Base-by-base conservation (phyloP, 1,140 invertebrate genomes). In the Plodia interpunctella region DNA sequence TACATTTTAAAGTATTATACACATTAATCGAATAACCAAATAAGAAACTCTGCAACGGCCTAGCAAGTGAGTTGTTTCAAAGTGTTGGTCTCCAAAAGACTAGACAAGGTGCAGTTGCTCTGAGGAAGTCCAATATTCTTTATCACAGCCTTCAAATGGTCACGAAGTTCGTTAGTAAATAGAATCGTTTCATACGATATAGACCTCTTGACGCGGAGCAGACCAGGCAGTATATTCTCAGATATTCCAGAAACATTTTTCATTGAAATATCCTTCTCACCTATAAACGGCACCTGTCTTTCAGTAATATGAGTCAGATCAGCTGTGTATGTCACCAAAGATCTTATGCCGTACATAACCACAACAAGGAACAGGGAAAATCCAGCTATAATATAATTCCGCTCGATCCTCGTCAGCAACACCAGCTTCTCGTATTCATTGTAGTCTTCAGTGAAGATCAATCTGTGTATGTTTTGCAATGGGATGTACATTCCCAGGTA, bases 401-500 rank as follows among this genome's bases (percentile, higher is more conserved):
- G 83, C 49, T 86, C 81, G 5, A 78, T 65, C 19, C 68, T 72
- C 19, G 66, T 74, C 0, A 85, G 49, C 11, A 81, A 30, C 5
- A 74, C 44, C 20, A 80, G 8, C 59, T 83, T 83, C 15, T 86
- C 76, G 51, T 68, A 70, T 38, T 83, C 70, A 35, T 66, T 68
- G 2, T 70, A 50, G 8, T 57, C 18, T 11, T 66, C 38, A 9
- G 55, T 52, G 8, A 70, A 68, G 20, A 80, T 74, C 25, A 87
- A 44, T 49, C 57, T 63, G 49, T 75, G 60, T 5, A 86, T 68
- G 18, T 66, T 74, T 30, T 68, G 66, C 1, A 86, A 54, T 0
- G 85, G 80, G 2, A 68, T 59, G 49, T 65, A 82, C 70, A 88
- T 83, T n/a, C 85, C 85, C 0, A 78, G 60, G 51, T 82, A 85